Percentiles rank a stretch among this genome's conserved stretches.
Conservation (phyloP, 2,888 invertebrate species). For the Sesamia inferens region DNA sequence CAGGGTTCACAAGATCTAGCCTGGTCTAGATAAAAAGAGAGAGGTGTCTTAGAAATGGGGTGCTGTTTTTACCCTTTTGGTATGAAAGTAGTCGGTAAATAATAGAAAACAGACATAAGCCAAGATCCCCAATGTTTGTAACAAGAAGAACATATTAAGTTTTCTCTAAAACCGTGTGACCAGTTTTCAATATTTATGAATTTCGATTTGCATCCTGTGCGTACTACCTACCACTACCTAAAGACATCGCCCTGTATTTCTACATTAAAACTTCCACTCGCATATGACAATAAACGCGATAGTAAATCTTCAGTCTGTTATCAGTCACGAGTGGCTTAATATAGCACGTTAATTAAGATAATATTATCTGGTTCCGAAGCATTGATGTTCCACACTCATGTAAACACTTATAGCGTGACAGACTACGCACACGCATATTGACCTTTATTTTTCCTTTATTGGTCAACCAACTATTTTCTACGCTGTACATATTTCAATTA, state of each 20-base stretch:
- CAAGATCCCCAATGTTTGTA: background rate
- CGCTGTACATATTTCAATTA: too few relatives aligned
- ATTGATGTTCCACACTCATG: slow-evolving; percentile 16
- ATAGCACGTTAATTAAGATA: slow-evolving; percentile 44
- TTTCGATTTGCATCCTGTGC: background rate
- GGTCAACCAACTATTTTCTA: too few relatives aligned
- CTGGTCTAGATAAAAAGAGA: too few relatives aligned
- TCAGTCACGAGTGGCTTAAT: slow-evolving; percentile 26
- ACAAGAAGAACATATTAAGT: background rate
- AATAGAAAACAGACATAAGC: background rate
- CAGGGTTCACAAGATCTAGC: too few relatives aligned
- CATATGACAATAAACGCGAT: slow-evolving; percentile 34
- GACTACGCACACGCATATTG: background rate
- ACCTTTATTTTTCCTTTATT: slow-evolving; percentile 7
- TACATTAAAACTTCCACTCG: slow-evolving; percentile 43
- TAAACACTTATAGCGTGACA: slow-evolving; percentile 18
- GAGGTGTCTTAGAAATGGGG: too few relatives aligned
- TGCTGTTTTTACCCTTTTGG: too few relatives aligned
- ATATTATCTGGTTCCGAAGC: slow-evolving; percentile 31
- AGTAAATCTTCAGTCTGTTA: slow-evolving; percentile 34
- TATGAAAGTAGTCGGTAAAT: too few relatives aligned
- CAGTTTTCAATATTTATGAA: slow-evolving; percentile 11
- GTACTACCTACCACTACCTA: background rate
- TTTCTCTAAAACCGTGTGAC: background rate
- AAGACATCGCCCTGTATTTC: slow-evolving; percentile 10